Percentiles rank a stretch among this genome's conserved stretches.
phyloP scores from a whole-genome alignment of 2,113 vertebrate genomes.

The Protobothrops flavoviridis region DNA sequence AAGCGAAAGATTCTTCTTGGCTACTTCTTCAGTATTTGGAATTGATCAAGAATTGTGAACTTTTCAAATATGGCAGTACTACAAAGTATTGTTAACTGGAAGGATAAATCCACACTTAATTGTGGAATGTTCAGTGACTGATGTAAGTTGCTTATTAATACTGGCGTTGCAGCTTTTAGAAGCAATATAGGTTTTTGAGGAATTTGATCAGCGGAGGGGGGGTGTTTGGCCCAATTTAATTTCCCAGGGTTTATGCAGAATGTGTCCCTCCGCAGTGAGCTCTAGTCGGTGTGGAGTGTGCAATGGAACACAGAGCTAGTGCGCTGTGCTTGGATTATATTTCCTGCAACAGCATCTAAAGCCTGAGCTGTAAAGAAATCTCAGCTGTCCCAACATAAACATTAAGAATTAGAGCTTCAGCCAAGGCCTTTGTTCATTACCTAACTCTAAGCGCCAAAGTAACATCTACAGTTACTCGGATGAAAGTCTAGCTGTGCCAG shows the following conservation, averaged over 20 bases:
- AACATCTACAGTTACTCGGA: background rate
- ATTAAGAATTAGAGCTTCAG: background rate
- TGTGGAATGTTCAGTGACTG: background rate
- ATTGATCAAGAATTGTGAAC: background rate
- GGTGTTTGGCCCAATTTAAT: background rate
- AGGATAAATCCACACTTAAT: background rate
- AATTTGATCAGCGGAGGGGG: background rate
- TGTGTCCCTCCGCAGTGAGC: background rate
- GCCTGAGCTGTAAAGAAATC: background rate
- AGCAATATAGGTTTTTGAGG: background rate
- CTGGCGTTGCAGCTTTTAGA: background rate
- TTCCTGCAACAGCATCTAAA: background rate
- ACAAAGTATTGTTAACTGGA: background rate
- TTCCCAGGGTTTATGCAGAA: background rate
- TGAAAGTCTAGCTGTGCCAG: background rate
- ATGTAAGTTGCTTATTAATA: background rate
- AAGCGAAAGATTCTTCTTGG: background rate
- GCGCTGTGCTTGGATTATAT: background rate
- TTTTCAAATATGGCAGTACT: background rate
- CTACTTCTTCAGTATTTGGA: background rate
- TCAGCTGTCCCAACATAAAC: background rate
- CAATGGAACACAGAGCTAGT: background rate
- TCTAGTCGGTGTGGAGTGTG: background rate
- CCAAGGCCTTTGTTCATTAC: background rate
- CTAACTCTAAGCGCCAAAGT: background rate